These are phyloP conservation scores for Tinea pellionella DNA, from an alignment of 2,888 invertebrate species.

Conservation along the genomic window DNA sequence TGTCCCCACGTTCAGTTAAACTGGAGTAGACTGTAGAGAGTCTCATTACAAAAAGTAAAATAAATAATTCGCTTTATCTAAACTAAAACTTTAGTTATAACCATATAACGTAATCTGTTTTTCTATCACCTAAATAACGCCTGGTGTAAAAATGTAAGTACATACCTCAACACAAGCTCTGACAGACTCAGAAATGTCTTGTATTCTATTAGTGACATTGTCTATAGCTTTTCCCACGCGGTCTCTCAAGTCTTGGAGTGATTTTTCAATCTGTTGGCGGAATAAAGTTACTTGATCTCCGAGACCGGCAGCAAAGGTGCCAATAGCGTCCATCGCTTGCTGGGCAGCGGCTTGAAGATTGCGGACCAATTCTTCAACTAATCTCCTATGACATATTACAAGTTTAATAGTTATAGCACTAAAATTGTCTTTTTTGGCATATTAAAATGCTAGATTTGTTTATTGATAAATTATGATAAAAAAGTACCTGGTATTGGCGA, in stretches of 20 bases:
- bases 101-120: too few relatives aligned
- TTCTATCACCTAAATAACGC: too few relatives aligned
- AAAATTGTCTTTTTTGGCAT: too few relatives aligned
- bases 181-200: constrained; percentile 31
- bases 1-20: too few relatives aligned
- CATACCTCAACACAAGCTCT: constrained; percentile 43
- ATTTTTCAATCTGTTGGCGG: constrained; percentile 27
- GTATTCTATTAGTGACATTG: constrained; percentile 30
- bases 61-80: too few relatives aligned
- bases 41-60: too few relatives aligned
- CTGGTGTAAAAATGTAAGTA: background rate
- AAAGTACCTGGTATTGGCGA: constrained; percentile 29
- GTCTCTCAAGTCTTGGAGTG: constrained; percentile 32
- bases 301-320: constrained; percentile 32
- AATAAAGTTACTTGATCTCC: constrained; percentile 29
- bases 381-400: constrained; percentile 24
- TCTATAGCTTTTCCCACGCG: constrained; percentile 33
- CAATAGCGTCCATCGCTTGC: constrained; percentile 36
- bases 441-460: background rate
- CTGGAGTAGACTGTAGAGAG: too few relatives aligned
- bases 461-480: background rate
- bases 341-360: constrained; percentile 34
- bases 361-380: constrained; percentile 36
- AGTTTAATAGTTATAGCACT: too few relatives aligned
- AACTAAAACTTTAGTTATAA: too few relatives aligned